Evolutionary conservation across 2,797 vertebrate genomes (phyloP), one percentile per base, ranked within the genome.

Genomic region (Urophycis tenuis): DNA sequence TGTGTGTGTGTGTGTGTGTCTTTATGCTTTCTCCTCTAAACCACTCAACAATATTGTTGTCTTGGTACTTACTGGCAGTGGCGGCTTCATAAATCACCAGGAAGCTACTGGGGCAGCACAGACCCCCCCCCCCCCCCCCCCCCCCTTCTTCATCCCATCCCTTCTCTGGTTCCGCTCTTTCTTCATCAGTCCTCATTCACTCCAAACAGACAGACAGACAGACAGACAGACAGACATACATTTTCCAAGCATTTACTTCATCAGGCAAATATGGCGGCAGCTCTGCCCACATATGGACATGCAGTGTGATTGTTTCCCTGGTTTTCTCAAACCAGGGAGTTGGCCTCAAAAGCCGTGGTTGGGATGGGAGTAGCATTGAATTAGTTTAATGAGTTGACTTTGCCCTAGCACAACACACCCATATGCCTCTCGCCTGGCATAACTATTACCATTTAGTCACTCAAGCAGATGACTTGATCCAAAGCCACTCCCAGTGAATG

Each of bases 31-130:
- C 45, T 53, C 45, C 45, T 22, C 17, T 53, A 53, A n/a, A 53
- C 45, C 45, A 53, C 45, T 53, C 45, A 53, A 53, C 19, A n/a
- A 15, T 53, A 53, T 53, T 53, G 45, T 53, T 53, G 45, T 53
- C 45, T 53, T 53, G 45, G 45, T n/a, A 19, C 45, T 53, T 53
- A n/a, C 19, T n/a, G 45, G 45, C 45, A 6, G 17, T 53, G 45
- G 17, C 17, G 45, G 17, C 45, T 22, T 22, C 45, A 88, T 87
- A 85, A 83, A 85, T 86, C 84, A 84, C 77, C 4, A 17, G 32
- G 77, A 78, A 79, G 70, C 81, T 78, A 75, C 1, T 10, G 1
- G 36, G 45, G 72, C 73, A 81, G 82, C 82, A 77, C 83, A 85
- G 82, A 80, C 67, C 77, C 45, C 0, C 0, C 80, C 75, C 31